Base-by-base conservation (phyloP, 2,888 invertebrate species). In the Kryphioiulus occultus region DNA sequence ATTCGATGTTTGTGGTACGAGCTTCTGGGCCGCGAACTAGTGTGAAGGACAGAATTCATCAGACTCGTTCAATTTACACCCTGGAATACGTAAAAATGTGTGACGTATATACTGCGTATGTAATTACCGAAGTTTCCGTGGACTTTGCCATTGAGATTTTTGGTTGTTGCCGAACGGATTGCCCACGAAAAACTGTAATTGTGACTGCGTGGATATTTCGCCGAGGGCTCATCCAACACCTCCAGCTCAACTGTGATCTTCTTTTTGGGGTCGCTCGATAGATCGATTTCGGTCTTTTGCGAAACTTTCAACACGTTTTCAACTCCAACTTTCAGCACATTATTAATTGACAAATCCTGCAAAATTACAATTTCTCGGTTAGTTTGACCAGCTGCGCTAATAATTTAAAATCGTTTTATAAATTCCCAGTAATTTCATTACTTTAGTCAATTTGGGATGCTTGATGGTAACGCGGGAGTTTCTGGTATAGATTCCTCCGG, bases 381-480 rank as follows among this genome's bases (percentile, higher is more conserved):
- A 85, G 39, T 3, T 17, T 9, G n/a, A 2, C 35, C 35, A 4
- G 35, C 44, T 12, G 44, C 44, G 15, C 12, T 44, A 44, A 15
- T 15, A 44, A 15, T 4, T 44, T 12, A 44, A 9, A 44, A 12
- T 44, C 12, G 12, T 44, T 1, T 53, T n/a, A 53, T n/a, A 30
- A 4, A 30, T 5, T 30, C 12, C 53, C 44, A 35, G n/a, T 59
- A n/a, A n/a, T n/a, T n/a, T n/a, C n/a, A n/a, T 47, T 88, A 88
- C 88, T 15, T 88, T 88, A 26, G 86, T 44, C 30, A 88, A 32
- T 30, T 86, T 59, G 0, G 88, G 88, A 83, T 88, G 88, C 47
- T 88, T 88, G 30, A 88, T 59, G 35, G 88, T 47, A 39, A 88
- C 44, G 19, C 32, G 87, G 15, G 86, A 10, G 19, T 39, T 82